Base-by-base conservation (phyloP, 2,113 vertebrate genomes). In the Trogon melanurus region DNA sequence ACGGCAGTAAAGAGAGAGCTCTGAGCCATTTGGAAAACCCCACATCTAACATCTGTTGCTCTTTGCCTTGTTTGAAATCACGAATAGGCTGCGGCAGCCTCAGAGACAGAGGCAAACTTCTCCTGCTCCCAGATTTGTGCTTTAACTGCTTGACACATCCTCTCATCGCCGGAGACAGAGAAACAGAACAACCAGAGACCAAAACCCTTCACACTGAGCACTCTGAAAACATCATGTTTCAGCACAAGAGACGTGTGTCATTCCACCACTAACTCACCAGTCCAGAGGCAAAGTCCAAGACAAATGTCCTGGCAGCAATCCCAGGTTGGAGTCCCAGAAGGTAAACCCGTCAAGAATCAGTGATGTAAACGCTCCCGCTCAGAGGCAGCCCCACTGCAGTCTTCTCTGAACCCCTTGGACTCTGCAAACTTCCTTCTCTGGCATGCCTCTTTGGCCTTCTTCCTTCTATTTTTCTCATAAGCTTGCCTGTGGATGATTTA, bases 381-480 rank as follows among this genome's bases (percentile, higher is more conserved):
- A 94, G 16, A 90, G 75, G 60, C 58, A 93, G 85, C 78, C 90
- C 94, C 60, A 38, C 85, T 80, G 89, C 82, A 91, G 82, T 44
- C 72, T 92, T 84, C 85, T 79, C 45, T 87, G 90, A 86, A 92
- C 20, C 25, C 76, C 56, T n/a, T 71, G 72, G 50, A 88, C 57
- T 83, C 71, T 6, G 18, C 45, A 60, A 30, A 79, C 83, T 91
- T 86, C 88, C 90, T 96, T 75, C 88, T 79, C 90, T 89, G 90
- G 88, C 95, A 93, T 79, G 79, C 65, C 76, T 94, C 65, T 73
- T 89, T 86, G 76, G 85, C 79, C 36, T 86, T 83, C 72, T 71
- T 92, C 69, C 75, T 74, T 67, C 72, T 79, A 38, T 47, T 90
- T 93, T 91, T 89, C 92, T 89, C 91, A 92, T 91, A 84, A 81